Evolutionary conservation across 2,113 vertebrate genomes (phyloP), one percentile per base, ranked within the genome.

Genomic region (Oceanites oceanicus): DNA sequence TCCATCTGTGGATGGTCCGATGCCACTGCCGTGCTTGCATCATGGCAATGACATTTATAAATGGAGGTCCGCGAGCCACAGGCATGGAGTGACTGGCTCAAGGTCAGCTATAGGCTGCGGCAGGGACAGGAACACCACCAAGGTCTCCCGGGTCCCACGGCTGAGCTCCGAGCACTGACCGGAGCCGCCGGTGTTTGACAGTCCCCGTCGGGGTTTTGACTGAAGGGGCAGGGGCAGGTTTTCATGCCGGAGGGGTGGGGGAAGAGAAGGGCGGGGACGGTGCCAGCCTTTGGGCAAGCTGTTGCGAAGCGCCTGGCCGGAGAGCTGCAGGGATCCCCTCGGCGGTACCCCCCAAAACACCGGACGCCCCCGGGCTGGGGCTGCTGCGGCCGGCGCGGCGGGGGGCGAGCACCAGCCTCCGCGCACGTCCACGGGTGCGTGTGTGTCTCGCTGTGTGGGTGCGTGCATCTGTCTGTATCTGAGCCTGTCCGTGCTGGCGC

Each of bases 51-150:
- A 52, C 95, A 75, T 70, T 72, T 42, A 59, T 13, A 72, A 85
- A 82, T 8, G 90, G 82, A 82, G 85, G 56, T 55, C 42, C 12
- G 49, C n/a, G 25, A 89, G 84, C 36, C 80, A 66, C 72, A 21
- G 76, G 36, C 80, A 17, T 0, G 36, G 81, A 91, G 70, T 2
- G 70, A 65, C 70, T 9, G 42, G 19, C 75, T 95, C 96, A 96
- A 97, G 96, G 95, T 93, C 94, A 96, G 18, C 78, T 9, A 11
- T 83, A 88, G 81, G 77, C 86, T 50, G 76, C 83, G 56, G 59
- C 91, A 13, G 72, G 76, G 63, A 90, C 67, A 2, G 50, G 17
- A 68, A 32, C 72, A 25, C 3, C 27, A 15, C 23, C 29, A 36
- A n/a, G 70, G 32, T 67, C 73, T 71, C 61, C 50, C 26, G 22